Evolutionary conservation across 2,797 vertebrate species (phyloP).

Genomic region (Sebastiscus tertius): DNA sequence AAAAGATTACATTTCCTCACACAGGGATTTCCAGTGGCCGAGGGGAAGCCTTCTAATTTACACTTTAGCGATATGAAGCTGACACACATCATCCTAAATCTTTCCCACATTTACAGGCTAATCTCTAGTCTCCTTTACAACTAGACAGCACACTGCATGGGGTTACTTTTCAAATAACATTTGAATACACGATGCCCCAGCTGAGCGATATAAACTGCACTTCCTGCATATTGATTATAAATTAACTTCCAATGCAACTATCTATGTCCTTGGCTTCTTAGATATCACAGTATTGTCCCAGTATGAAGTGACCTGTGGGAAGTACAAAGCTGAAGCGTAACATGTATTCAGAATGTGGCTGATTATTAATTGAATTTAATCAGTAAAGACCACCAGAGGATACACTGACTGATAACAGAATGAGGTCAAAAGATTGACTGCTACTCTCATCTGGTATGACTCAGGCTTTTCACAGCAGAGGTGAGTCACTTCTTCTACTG

Average conservation of each 20-base stretch:
- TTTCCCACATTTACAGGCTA: not conserved
- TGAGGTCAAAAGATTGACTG: not conserved
- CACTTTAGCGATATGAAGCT: not conserved
- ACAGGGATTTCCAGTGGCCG: not conserved
- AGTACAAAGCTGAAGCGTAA: not conserved
- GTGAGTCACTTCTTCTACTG: not conserved
- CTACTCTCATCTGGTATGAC: not conserved
- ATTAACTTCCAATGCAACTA: not conserved
- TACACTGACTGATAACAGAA: not conserved
- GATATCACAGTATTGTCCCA: not conserved
- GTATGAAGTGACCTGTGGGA: not conserved
- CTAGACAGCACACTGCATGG: not conserved
- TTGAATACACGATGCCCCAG: not conserved
- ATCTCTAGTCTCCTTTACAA: not conserved
- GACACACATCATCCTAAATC: not conserved
- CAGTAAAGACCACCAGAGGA: not conserved
- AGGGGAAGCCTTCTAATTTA: conserved; percentile 5
- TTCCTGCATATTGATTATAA: conserved; percentile 9
- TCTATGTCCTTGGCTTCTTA: not conserved
- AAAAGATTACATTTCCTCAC: conserved; percentile 24
- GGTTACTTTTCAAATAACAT: conserved; percentile 2
- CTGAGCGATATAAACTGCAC: not conserved
- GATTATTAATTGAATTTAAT: not conserved
- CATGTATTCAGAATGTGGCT: not conserved
- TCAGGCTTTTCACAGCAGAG: not conserved